phyloP scores from a whole-genome alignment of 2,888 invertebrate genomes.

The Masnerella sp. region DNA sequence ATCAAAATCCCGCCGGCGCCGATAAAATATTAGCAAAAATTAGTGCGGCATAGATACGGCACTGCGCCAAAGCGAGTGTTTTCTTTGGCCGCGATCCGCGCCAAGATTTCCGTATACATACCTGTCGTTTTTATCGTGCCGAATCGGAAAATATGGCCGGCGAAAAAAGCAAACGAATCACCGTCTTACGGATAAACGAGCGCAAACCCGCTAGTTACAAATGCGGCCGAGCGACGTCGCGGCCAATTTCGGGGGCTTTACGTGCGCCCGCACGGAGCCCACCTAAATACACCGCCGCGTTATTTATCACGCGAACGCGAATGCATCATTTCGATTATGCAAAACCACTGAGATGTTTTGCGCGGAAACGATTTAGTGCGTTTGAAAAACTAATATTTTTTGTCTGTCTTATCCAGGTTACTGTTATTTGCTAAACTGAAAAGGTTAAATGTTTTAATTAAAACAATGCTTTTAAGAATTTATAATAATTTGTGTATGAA shows the following conservation, averaged over 20 bases:
- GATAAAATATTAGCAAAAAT: constrained; percentile 25
- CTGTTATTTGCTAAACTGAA: no score
- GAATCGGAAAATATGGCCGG: constrained; percentile 43
- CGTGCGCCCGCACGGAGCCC: not conserved
- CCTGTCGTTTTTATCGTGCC: constrained; percentile 47
- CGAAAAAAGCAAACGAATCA: constrained; percentile 39
- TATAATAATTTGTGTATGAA: no score
- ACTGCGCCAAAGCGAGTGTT: constrained; percentile 38
- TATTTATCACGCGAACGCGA: constrained; percentile 13
- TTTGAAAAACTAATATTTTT: no score
- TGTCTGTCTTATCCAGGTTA: no score
- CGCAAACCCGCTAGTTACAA: constrained; percentile 4
- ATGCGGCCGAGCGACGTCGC: constrained; percentile 6
- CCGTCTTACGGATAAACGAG: constrained; percentile 32
- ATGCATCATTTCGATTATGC: constrained; percentile 3
- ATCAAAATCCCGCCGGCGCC: no score
- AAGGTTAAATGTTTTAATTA: no score
- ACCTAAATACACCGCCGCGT: constrained; percentile 3
- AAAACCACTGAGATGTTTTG: no score
- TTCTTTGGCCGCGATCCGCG: constrained; percentile 34
- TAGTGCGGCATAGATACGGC: constrained; percentile 32
- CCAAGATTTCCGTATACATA: constrained; percentile 50
- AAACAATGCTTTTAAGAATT: no score
- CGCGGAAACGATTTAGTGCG: no score
- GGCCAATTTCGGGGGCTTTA: constrained; percentile 11